Evolutionary conservation across 1,140 invertebrate species (phyloP), one percentile per base, ranked within the genome.

Genomic region (Heliconius hewitsoni): DNA sequence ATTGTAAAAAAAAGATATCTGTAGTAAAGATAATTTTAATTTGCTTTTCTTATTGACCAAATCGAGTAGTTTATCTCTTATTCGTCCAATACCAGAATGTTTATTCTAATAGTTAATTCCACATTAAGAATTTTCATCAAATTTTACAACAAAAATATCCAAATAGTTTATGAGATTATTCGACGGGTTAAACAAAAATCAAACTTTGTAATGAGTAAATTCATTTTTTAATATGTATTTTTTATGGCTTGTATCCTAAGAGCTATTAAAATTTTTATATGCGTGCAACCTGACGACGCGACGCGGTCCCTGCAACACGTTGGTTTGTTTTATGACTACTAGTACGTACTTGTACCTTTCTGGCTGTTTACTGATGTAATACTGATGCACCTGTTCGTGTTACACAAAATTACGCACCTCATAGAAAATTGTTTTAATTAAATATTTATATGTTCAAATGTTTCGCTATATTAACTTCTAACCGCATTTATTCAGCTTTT

Each of bases 261-360:
- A 66, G 60, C 60, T 66, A 66, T 66, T 66, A 66, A 66, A 66
- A 0, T 66, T 66, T 66, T 66, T 66, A 66, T 66, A 66, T 30
- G 23, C 60, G 60, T 66, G 23, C 60, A 66, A 66, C 60, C 60
- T 66, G 60, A 66, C 60, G 60, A 66, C 27, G n/a, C n/a, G 42
- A 3, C 42, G 60, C 42, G 60, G 60, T 30, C 60, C 60, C 60
- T 30, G 60, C 60, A 66, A 66, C 60, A 66, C 60, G 60, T 66
- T 66, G 60, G 60, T 66, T 30, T 66, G 60, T 27, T 66, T 66
- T 66, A 66, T 66, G 60, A 3, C 27, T 66, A 5, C 60, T 57
- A 23, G 55, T 57, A 57, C 19, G n/a, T 57, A 27, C 0, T 16
- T 66, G 60, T 66, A 66, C 60, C 60, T 66, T 66, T 30, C 60